Percentiles rank a stretch among this genome's conserved stretches.
These are phyloP conservation scores for Spisula subtruncata DNA, from an alignment of 2,888 invertebrate species.

Conservation along the genomic window DNA sequence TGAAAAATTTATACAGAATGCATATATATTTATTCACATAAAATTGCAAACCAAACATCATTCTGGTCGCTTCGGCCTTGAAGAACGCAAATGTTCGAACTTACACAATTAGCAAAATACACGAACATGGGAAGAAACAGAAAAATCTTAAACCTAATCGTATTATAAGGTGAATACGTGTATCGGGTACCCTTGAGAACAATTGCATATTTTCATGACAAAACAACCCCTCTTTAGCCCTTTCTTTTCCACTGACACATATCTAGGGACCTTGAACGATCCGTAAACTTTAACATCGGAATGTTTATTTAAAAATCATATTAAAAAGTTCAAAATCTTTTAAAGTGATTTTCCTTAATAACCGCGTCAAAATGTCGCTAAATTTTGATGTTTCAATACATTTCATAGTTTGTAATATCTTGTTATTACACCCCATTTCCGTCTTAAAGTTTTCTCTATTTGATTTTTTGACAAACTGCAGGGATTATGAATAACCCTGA, in stretches of 20 bases:
- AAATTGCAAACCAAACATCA: too few species aligned
- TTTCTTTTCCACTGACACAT: background rate
- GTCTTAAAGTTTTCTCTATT: constrained; percentile 30
- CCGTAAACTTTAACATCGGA: background rate
- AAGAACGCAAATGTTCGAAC: too few species aligned
- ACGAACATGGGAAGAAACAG: too few species aligned
- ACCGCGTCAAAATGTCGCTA: background rate
- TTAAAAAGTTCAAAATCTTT: constrained; percentile 25
- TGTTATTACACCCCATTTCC: constrained; percentile 41
- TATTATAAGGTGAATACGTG: background rate
- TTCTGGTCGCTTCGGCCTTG: too few species aligned
- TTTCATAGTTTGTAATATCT: background rate
- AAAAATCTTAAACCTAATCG: too few species aligned
- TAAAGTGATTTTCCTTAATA: background rate
- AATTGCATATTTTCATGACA: background rate
- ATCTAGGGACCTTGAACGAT: constrained; percentile 16
- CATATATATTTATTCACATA: too few species aligned
- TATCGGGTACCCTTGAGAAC: background rate
- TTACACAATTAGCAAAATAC: too few species aligned
- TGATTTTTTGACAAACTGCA: background rate
- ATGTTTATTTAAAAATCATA: constrained; percentile 25
- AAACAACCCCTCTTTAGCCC: background rate
- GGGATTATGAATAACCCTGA: constrained; percentile 12
- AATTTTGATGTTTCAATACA: background rate
- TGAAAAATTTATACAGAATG: too few species aligned